A percentile compares a stretch with the other conserved stretches of the same genome.
Conservation (phyloP, 2,113 vertebrate genomes). For the Charadrius vociferus region DNA sequence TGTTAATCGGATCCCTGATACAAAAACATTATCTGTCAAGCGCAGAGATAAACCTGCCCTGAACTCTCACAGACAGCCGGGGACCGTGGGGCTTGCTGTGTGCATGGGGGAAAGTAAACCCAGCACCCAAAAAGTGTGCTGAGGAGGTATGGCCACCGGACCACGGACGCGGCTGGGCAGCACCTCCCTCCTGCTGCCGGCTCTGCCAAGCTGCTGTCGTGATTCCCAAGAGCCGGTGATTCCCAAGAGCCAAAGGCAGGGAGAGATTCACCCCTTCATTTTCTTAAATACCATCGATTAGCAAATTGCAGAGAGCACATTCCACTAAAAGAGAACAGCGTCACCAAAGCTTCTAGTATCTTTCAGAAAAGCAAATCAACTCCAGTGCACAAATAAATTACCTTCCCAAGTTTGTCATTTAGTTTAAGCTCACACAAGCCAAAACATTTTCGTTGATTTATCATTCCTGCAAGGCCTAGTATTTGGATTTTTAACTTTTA, state of each 20-base stretch:
- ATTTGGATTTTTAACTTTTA: background rate
- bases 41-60: background rate
- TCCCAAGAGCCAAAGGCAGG: background rate
- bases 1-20: background rate
- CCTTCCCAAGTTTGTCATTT: background rate
- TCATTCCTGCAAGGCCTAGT: background rate
- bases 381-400: background rate
- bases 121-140: background rate
- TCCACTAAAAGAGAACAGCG: background rate
- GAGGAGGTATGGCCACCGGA: accelerated
- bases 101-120: background rate
- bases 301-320: background rate
- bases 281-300: background rate
- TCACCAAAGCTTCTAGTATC: background rate
- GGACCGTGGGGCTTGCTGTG: background rate
- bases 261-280: background rate
- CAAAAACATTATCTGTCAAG: background rate
- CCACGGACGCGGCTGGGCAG: accelerated
- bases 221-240: background rate
- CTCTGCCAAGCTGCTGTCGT: background rate
- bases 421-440: background rate
- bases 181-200: accelerated
- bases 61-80: accelerated
- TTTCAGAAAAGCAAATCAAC: background rate
- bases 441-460: background rate